phyloP scores from a whole-genome alignment of 2,797 vertebrate species.

The Microctenopoma stevenorrisi region DNA sequence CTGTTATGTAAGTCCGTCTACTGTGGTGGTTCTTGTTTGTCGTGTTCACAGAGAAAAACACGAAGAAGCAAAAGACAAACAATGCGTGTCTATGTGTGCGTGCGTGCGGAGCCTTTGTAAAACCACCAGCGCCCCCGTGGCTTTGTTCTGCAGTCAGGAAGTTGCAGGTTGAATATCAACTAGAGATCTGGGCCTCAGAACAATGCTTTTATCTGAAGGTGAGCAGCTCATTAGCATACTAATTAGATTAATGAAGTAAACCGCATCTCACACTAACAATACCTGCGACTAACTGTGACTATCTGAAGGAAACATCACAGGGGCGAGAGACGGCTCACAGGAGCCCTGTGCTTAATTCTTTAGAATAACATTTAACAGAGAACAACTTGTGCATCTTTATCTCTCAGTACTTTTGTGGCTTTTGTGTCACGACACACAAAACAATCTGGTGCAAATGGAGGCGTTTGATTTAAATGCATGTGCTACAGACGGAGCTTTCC shows the following conservation, averaged over 20 bases:
- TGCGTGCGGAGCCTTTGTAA: conserved; percentile 42
- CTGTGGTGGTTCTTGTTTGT: conserved; percentile 56
- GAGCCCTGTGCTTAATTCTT: background rate
- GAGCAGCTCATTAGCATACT: conserved; percentile 73
- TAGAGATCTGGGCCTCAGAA: conserved; percentile 69
- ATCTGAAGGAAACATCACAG: conserved; percentile 8
- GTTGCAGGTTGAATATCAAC: conserved; percentile 74
- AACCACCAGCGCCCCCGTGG: conserved; percentile 55
- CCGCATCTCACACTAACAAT: conserved; percentile 46
- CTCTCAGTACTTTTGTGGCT: background rate
- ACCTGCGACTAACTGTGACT: conserved; percentile 38
- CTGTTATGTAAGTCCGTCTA: conserved; percentile 45
- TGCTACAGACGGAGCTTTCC: background rate
- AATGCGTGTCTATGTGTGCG: conserved; percentile 23
- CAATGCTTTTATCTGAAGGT: conserved; percentile 70
- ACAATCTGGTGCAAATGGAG: too few species aligned
- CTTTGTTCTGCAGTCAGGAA: conserved; percentile 61
- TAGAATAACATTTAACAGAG: conserved; percentile 14
- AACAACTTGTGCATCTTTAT: background rate
- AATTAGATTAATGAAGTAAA: conserved; percentile 77
- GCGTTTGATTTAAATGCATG: background rate
- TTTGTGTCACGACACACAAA: background rate
- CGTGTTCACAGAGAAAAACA: conserved; percentile 67
- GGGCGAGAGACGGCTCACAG: background rate
- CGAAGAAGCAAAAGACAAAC: conserved; percentile 49